Evolutionary conservation across 2,113 vertebrate species (phyloP).

Genomic region (Esox niger): DNA sequence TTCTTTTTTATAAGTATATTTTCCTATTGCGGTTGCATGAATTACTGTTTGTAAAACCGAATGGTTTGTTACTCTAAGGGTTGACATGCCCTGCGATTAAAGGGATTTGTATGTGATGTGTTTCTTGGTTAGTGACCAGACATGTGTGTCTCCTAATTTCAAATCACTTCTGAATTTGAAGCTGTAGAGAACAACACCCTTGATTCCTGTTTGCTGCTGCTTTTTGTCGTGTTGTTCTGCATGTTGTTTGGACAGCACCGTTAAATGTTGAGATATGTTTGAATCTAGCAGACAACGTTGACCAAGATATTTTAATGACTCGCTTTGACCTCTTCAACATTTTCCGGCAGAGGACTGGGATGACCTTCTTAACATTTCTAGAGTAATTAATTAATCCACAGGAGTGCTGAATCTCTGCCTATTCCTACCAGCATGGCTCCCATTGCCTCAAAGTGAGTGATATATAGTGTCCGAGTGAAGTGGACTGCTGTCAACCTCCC

Average conservation of each 20-base stretch:
- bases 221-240: not conserved
- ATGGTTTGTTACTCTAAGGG: not conserved
- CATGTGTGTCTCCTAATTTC: not conserved
- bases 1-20: not conserved
- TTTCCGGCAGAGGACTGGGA: slow-evolving; percentile 45
- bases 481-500: slow-evolving; percentile 35
- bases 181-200: not conserved
- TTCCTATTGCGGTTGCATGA: not conserved
- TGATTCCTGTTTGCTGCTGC: not conserved
- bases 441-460: slow-evolving; percentile 56
- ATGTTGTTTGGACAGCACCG: not conserved
- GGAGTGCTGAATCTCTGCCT: slow-evolving; percentile 49
- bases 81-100: not conserved
- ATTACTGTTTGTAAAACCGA: not conserved
- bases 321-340: slow-evolving; percentile 56
- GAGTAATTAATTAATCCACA: slow-evolving; percentile 74
- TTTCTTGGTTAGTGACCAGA: not conserved
- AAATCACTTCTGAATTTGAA: not conserved
- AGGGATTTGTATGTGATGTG: not conserved
- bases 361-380: slow-evolving; percentile 70
- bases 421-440: slow-evolving; percentile 3
- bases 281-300: slow-evolving; percentile 11
- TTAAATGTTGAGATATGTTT: not conserved
- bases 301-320: slow-evolving; percentile 39
- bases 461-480: slow-evolving; percentile 49